phyloP scores from a whole-genome alignment of 2,113 vertebrate genomes.

The Lutjanus erythropterus region DNA sequence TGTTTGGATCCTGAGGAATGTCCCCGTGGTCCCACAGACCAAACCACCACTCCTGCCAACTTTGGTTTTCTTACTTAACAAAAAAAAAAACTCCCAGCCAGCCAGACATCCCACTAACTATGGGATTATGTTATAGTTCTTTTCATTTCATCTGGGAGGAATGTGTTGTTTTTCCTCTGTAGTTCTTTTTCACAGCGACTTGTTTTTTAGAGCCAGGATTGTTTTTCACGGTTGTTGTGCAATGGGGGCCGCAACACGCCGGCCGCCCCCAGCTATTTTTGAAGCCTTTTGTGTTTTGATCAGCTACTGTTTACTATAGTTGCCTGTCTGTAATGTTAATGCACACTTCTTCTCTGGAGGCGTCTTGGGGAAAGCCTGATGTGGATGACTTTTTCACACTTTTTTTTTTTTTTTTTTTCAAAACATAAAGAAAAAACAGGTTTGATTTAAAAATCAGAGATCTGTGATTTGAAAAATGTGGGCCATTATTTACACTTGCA shows the following conservation, averaged over 20 bases:
- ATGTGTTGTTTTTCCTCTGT: constrained; percentile 66
- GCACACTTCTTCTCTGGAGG: constrained; percentile 11
- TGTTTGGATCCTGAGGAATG: constrained; percentile 72
- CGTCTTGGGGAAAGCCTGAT: constrained; percentile 1
- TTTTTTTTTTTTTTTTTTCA: no score
- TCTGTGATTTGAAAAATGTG: not conserved
- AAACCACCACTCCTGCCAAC: constrained; percentile 28
- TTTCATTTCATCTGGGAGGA: constrained; percentile 57
- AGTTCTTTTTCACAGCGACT: constrained; percentile 34
- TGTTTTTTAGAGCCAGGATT: constrained; percentile 41
- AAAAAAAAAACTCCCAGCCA: constrained; percentile 28
- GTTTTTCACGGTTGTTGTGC: constrained; percentile 46
- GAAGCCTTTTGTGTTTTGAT: constrained; percentile 56
- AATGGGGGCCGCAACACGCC: constrained; percentile 17
- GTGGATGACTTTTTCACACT: not conserved
- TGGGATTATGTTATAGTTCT: constrained; percentile 57
- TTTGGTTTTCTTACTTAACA: constrained; percentile 22
- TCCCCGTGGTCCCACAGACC: constrained; percentile 62
- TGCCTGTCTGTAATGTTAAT: constrained; percentile 27
- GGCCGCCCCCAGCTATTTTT: constrained; percentile 50
- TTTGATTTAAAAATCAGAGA: constrained; percentile 1
- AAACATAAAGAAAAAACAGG: not conserved
- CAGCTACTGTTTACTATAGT: constrained; percentile 45
- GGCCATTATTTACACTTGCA: not conserved
- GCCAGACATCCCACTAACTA: constrained; percentile 44